phyloP scores from a whole-genome alignment of 1,140 invertebrate species.

The honey bee (Apis mellifera) region Amel_HAv3.1 CM009935.2:8995001-8995500 shows the following conservation, averaged over 20 bases:
- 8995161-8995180: conserved; percentile 39
- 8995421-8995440: too few relatives aligned
- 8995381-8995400: too few relatives aligned
- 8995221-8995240: not conserved
- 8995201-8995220: not conserved
- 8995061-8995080: conserved; percentile 58
- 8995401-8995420: too few relatives aligned
- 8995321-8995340: too few relatives aligned
- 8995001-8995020: conserved; percentile 62
- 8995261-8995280: too few relatives aligned
- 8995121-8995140: not conserved
- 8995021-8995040: conserved; percentile 48
- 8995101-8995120: conserved; percentile 40
- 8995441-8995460: too few relatives aligned
- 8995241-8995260: not conserved
- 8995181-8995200: conserved; percentile 27
- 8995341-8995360: too few relatives aligned
- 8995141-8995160: conserved; percentile 55
- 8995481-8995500: too few relatives aligned
- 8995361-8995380: too few relatives aligned
- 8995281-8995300: too few relatives aligned
- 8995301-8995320: too few relatives aligned
- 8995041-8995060: conserved; percentile 45
- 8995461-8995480: too few relatives aligned
- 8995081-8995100: conserved; percentile 53